phyloP scores from a whole-genome alignment of 2,113 vertebrate species.

The Tetrax tetrax region DNA sequence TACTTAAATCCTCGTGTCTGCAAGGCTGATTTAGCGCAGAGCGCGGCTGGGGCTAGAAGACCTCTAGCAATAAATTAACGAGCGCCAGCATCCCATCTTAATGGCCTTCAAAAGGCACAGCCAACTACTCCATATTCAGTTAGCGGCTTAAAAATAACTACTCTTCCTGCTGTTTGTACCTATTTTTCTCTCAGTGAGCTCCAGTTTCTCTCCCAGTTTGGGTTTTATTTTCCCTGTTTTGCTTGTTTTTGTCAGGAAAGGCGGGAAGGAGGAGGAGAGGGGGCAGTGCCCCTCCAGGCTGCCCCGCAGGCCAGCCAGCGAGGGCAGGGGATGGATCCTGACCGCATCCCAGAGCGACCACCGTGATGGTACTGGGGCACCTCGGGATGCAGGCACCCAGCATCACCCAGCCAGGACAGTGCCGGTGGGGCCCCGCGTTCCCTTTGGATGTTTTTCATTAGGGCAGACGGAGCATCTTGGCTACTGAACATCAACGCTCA shows the following conservation, averaged over 20 bases:
- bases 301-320: fast-evolving
- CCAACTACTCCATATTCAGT: background rate
- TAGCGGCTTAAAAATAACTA: background rate
- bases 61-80: background rate
- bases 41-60: background rate
- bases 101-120: background rate
- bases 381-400: fast-evolving
- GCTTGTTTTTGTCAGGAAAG: background rate
- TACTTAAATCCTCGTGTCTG: background rate
- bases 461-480: background rate
- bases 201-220: background rate
- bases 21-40: background rate
- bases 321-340: background rate
- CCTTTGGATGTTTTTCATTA: background rate
- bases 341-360: fast-evolving
- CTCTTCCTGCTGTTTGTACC: background rate
- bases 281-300: background rate
- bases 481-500: background rate
- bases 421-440: fast-evolving
- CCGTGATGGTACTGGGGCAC: background rate
- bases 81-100: background rate
- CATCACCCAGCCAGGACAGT: background rate
- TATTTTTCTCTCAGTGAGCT: background rate
- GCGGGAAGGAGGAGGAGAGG: background rate
- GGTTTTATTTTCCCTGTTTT: fast-evolving